Base-by-base conservation (phyloP, 1,140 invertebrate genomes). In the Bombus soroeensis region DNA sequence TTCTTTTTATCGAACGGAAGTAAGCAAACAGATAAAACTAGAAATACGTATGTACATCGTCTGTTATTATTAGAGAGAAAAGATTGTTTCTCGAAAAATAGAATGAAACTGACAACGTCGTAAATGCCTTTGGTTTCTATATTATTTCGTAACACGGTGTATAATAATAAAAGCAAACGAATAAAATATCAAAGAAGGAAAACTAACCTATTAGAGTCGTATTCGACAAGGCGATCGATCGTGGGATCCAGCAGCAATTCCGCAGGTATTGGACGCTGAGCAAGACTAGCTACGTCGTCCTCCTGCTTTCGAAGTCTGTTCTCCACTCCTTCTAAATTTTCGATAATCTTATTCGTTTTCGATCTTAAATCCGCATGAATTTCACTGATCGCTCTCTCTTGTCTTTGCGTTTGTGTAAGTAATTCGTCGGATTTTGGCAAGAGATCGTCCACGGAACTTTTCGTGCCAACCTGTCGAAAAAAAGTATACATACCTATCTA, bases 311-410 rank as follows among this genome's bases (percentile, higher is more conserved):
- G 98, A 43, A 98, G 93, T 62, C 97, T 96, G 87, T 97, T 97
- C 92, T 98, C 97, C 13, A 98, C 97, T 94, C 97, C 97, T 92
- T 97, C 97, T 81, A 98, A 95, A 93, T 98, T 98, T 83, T 97
- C 97, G 37, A 98, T 98, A 74, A 98, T 98, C 86, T 98, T 97
- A 93, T 98, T 98, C 0, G 98, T 97, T 94, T 98, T 98, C 0
- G 96, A 94, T 83, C 97, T 96, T 13, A 98, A 94, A 94, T 98
- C 98, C 43, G 97, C 97, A 92, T 98, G 98, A 79, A 98, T 98
- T 94, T 98, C 97, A 66, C 96, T 97, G 88, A 98, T 98, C 18
- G 98, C 98, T 28, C 98, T 96, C 92, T 98, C 98, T 92, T 98
- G 98, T 34, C 98, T 95, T 91, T 98, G 97, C 0, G 97, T 98